phyloP scores from a whole-genome alignment of 2,113 vertebrate genomes.

The Pluvialis apricaria region DNA sequence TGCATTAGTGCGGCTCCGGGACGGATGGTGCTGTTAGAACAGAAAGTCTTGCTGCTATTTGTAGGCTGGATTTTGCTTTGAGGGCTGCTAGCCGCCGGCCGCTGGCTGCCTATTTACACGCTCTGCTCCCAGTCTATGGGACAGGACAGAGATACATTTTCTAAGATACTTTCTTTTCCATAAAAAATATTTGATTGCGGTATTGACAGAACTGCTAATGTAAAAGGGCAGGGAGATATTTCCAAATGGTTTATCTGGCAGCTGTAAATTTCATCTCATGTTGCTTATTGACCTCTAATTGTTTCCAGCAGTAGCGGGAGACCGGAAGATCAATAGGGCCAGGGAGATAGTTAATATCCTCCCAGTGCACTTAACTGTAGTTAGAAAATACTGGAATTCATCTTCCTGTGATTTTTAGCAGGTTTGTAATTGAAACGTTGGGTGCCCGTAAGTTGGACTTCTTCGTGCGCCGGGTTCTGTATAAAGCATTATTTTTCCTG shows the following conservation, averaged over 20 bases:
- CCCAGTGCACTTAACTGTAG: background rate
- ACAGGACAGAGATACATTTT: background rate
- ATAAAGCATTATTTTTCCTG: background rate
- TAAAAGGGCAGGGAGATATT: slow-evolving; percentile 58
- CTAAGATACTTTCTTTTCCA: background rate
- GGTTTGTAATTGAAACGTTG: background rate
- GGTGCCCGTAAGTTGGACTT: rapidly evolving
- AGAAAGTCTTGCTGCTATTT: background rate
- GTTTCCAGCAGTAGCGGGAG: slow-evolving; percentile 60
- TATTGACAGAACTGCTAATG: slow-evolving; percentile 21
- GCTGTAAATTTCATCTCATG: slow-evolving; percentile 63
- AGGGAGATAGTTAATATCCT: slow-evolving; percentile 52
- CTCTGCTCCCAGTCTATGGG: rapidly evolving
- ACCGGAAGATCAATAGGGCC: slow-evolving; percentile 62
- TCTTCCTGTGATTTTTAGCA: background rate
- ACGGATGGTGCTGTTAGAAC: background rate
- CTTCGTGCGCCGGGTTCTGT: rapidly evolving
- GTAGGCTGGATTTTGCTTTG: background rate
- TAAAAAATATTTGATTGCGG: background rate
- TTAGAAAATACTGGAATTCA: slow-evolving; percentile 28
- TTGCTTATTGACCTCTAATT: slow-evolving; percentile 69
- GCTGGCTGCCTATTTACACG: background rate
- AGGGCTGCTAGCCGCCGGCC: background rate
- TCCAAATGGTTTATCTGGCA: slow-evolving; percentile 63
- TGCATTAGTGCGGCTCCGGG: background rate